Evolutionary conservation across 2,797 vertebrate genomes (phyloP), one percentile per base, ranked within the genome.

Genomic region (Microchirus variegatus): DNA sequence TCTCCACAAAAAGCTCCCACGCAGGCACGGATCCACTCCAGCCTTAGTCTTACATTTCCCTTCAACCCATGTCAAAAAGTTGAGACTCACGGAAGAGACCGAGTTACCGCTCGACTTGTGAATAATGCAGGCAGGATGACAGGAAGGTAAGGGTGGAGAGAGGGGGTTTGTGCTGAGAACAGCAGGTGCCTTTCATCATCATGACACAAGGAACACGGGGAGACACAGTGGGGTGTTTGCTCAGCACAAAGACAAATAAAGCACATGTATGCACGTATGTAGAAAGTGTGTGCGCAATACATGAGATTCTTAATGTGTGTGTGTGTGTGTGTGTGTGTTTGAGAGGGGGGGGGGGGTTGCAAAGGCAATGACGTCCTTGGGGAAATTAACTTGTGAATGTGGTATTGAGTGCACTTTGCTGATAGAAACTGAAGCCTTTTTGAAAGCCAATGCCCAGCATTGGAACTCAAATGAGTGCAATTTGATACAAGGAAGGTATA

Each of bases 111-210:
- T 76, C 46, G 42, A 45, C 83, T 77, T 62, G 78, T 91, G 85
- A 88, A 91, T 88, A 88, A 92, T 88, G 82, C 81, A 90, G 82
- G 73, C 77, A 53, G 77, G 75, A 84, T 80, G 78, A 82, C 84
- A 77, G 86, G 72, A 71, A 78, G 72, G 66, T 67, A 41, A 78
- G 70, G 69, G 17, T 63, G 70, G 79, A 82, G 76, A 60, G 59
- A 60, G 35, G 16, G 10, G 10, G 50, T 81, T 89, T 90, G 79
- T 88, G 89, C 88, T 90, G 87, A 87, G 88, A 86, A 81, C 90
- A 89, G 90, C 82, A 82, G 87, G 88, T 81, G 80, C 68, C 73
- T 91, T 92, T 87, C 83, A 88, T 90, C 82, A 82, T 66, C 44
- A 43, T 79, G 82, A 82, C 81, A 80, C 81, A 53, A 78, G 82